Evolutionary conservation across 92 coral and sea anemone genomes (phyloP).

Genomic region (Siderastrea radians): DNA sequence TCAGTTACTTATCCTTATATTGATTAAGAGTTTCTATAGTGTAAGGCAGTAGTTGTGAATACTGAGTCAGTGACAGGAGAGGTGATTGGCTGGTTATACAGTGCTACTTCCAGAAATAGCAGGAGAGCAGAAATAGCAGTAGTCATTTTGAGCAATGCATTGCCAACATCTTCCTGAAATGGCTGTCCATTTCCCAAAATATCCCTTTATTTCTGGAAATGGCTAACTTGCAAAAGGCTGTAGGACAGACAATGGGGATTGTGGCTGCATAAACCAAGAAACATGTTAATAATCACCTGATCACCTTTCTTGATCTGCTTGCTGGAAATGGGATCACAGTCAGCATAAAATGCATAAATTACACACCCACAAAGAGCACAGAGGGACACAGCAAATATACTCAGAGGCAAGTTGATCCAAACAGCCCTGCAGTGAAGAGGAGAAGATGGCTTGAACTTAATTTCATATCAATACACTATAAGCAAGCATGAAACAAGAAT

Average conservation of each 20-base stretch:
- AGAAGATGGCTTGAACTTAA: not conserved
- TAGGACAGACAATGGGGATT: not conserved
- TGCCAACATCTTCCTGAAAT: too few relatives aligned
- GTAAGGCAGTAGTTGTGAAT: too few relatives aligned
- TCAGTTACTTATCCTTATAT: too few relatives aligned
- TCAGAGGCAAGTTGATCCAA: slow-evolving; percentile 93
- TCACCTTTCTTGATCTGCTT: slow-evolving; percentile 83
- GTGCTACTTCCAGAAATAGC: too few relatives aligned
- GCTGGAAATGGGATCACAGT: slow-evolving; percentile 91
- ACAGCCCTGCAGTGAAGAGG: slow-evolving; percentile 74
- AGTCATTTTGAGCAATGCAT: too few relatives aligned
- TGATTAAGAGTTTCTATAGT: not conserved
- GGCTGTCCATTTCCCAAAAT: too few relatives aligned
- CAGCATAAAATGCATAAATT: slow-evolving; percentile 93
- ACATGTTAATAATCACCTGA: slow-evolving; percentile 69
- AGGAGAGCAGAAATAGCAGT: too few relatives aligned
- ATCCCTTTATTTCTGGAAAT: too few relatives aligned
- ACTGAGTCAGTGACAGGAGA: too few relatives aligned
- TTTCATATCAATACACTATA: not conserved
- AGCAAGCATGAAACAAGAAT: not conserved
- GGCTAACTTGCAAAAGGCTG: too few relatives aligned
- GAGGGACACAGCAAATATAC: slow-evolving; percentile 89
- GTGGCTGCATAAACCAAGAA: not conserved
- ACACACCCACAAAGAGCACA: slow-evolving; percentile 99
- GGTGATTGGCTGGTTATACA: too few relatives aligned